phyloP scores from a whole-genome alignment of 1,140 invertebrate genomes.

The Lepidurus couesii region DNA sequence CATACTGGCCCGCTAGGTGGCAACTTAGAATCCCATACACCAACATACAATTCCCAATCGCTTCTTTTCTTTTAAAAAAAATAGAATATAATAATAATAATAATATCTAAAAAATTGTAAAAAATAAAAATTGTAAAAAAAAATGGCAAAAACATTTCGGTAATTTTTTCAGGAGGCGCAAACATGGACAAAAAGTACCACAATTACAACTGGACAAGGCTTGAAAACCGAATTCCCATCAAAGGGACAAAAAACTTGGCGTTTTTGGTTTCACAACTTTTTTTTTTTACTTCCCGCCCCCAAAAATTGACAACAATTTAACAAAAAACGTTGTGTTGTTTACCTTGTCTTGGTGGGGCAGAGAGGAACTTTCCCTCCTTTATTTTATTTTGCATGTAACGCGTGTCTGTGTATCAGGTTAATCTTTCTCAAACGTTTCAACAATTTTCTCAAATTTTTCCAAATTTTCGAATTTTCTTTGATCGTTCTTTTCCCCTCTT shows the following conservation, averaged over 20 bases:
- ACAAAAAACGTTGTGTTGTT: constrained; percentile 1
- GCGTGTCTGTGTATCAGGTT: too few relatives aligned
- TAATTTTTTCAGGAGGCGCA: not conserved
- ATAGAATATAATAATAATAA: not conserved
- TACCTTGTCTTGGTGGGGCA: constrained; percentile 6
- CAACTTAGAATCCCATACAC: not conserved
- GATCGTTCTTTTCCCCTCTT: too few relatives aligned
- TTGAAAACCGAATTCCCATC: constrained; percentile 22
- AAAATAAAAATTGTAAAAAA: not conserved
- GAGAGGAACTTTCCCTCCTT: not conserved
- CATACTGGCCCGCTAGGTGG: constrained; percentile 13
- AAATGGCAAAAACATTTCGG: not conserved
- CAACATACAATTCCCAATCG: not conserved
- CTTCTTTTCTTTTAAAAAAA: not conserved
- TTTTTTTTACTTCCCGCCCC: not conserved
- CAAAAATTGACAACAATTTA: not conserved
- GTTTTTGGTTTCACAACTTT: constrained; percentile 1
- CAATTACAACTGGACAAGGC: constrained; percentile 10
- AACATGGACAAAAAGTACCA: constrained; percentile 8
- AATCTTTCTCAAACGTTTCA: too few relatives aligned
- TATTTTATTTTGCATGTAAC: too few relatives aligned
- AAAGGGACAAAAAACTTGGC: constrained; percentile 6
- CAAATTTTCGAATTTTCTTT: too few relatives aligned
- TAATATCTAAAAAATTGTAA: not conserved
- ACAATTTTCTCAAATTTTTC: too few relatives aligned